Conservation (phyloP, 2,113 vertebrate species). For the Cyphomyrus plagiostoma region DNA sequence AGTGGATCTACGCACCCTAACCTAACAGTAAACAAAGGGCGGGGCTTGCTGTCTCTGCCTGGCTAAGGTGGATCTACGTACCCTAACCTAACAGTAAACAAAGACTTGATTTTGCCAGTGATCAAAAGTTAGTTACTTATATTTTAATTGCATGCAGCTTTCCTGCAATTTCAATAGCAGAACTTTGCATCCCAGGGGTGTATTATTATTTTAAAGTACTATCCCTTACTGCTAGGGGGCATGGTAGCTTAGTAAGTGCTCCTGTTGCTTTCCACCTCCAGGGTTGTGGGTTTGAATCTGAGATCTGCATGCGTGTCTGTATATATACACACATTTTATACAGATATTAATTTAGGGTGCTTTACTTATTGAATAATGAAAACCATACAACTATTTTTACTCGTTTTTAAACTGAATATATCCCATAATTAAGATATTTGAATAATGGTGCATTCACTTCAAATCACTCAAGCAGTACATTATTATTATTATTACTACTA, state of each 20-base stretch:
- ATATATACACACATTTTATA: background rate
- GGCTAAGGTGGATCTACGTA: too few relatives aligned
- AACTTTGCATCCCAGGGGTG: background rate
- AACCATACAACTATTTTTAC: background rate
- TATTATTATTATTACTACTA: background rate
- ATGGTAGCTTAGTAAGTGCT: background rate
- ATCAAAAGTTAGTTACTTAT: background rate
- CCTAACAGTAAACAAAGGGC: background rate
- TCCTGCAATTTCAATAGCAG: background rate
- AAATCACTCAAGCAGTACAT: background rate
- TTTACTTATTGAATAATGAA: background rate
- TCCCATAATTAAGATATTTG: background rate
- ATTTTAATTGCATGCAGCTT: background rate
- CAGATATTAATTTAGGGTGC: background rate
- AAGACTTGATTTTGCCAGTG: background rate
- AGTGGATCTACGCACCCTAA: background rate
- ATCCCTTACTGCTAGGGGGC: background rate
- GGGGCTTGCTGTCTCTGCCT: background rate
- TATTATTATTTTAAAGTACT: background rate
- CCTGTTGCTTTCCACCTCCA: background rate
- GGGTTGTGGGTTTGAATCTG: background rate
- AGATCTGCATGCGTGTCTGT: background rate
- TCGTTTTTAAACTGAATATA: background rate
- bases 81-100: too few relatives aligned
- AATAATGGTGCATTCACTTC: background rate